A percentile compares a stretch with the other conserved stretches of the same genome.
Evolutionary conservation across 2,113 vertebrate genomes (phyloP).

Genomic region (Takifugu bimaculatus): DNA sequence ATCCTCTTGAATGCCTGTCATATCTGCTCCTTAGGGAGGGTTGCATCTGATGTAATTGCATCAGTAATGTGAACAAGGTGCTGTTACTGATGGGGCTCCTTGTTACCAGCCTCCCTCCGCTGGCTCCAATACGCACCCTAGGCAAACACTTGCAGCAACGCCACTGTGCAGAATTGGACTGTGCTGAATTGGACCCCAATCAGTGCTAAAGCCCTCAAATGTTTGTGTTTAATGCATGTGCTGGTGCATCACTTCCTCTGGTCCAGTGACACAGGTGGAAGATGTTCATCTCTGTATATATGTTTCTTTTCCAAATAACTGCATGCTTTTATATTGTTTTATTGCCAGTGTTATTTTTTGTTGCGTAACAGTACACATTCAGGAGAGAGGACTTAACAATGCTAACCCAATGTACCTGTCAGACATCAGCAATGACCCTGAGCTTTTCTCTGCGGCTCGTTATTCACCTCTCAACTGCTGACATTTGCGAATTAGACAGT

Average conservation of each 20-base stretch:
- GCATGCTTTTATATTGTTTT: slow-evolving; percentile 53
- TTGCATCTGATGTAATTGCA: slow-evolving; percentile 59
- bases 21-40: slow-evolving; percentile 61
- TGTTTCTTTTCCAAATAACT: slow-evolving; percentile 52
- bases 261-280: slow-evolving; percentile 61
- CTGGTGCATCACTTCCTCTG: slow-evolving; percentile 47
- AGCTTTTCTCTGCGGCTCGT: slow-evolving; percentile 34
- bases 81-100: slow-evolving; percentile 46
- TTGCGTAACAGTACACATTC: slow-evolving; percentile 14
- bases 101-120: slow-evolving; percentile 26
- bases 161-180: too few species aligned
- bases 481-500: slow-evolving; percentile 52
- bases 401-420: slow-evolving; percentile 49
- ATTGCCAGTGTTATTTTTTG: slow-evolving; percentile 1
- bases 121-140: slow-evolving; percentile 9
- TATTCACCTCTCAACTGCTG: slow-evolving; percentile 51
- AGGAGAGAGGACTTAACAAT: slow-evolving; percentile 29
- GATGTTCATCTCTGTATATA: slow-evolving; percentile 48
- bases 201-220: slow-evolving; percentile 4
- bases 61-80: slow-evolving; percentile 53
- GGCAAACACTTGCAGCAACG: too few species aligned
- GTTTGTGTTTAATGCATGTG: slow-evolving; percentile 10
- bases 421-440: slow-evolving; percentile 34
- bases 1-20: slow-evolving; percentile 48
- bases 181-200: too few species aligned